These are phyloP conservation scores for Lepus americanus DNA, from an alignment of 2,113 vertebrate species.

Conservation along the genomic window DNA sequence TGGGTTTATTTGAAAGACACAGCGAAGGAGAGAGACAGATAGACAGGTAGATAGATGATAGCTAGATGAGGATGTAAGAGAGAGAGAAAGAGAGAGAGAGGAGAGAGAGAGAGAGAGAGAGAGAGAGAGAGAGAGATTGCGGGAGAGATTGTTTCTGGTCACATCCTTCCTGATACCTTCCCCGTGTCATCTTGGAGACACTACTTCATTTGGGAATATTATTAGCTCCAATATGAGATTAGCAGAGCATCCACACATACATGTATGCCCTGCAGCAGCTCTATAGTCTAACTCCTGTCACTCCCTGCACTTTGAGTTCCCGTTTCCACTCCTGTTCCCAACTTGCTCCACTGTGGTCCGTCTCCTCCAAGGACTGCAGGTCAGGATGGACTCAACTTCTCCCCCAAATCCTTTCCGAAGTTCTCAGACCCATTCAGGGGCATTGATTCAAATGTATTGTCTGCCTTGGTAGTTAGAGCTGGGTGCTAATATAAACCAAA, in stretches of 20 bases:
- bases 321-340: rapidly evolving
- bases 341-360: rapidly evolving
- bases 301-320: rapidly evolving
- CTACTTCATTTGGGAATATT: not conserved
- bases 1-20: too few relatives aligned
- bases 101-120: too few relatives aligned
- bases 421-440: not conserved
- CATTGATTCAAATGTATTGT: not conserved
- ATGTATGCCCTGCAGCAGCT: rapidly evolving
- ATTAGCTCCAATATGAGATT: not conserved
- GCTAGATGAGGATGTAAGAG: too few relatives aligned
- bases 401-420: not conserved
- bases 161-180: not conserved
- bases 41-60: too few relatives aligned
- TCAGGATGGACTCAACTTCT: not conserved
- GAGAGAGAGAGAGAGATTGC: too few relatives aligned
- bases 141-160: not conserved
- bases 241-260: rapidly evolving
- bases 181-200: not conserved
- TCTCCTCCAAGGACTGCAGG: not conserved
- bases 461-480: not conserved
- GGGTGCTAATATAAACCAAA: not conserved
- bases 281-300: rapidly evolving
- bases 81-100: too few relatives aligned
- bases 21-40: too few relatives aligned